A percentile compares a stretch with the other conserved stretches of the same genome.
These are phyloP conservation scores for Eledona agricola DNA, from an alignment of 2,888 invertebrate species.

Conservation along the genomic window DNA sequence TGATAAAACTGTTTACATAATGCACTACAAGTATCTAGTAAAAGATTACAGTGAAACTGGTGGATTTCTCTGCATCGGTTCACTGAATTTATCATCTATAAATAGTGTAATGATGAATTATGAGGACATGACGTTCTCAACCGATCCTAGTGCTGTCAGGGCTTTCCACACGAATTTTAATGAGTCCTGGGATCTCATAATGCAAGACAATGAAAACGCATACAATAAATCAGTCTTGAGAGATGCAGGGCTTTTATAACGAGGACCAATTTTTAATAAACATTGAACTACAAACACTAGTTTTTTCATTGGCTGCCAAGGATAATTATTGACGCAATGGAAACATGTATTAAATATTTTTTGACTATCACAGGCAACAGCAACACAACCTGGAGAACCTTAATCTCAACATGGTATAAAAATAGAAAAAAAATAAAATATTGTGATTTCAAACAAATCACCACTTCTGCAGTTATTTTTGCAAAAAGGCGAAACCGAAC, in stretches of 20 bases:
- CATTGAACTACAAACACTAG: too few relatives aligned
- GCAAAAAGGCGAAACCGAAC: too few relatives aligned
- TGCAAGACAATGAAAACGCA: conserved; percentile 45
- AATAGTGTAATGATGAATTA: conserved; percentile 51
- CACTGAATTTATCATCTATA: conserved; percentile 52
- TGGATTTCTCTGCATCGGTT: conserved; percentile 53
- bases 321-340: too few relatives aligned
- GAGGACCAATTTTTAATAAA: too few relatives aligned
- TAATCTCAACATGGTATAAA: too few relatives aligned
- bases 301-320: too few relatives aligned
- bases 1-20: conserved; percentile 46
- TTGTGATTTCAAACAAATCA: too few relatives aligned
- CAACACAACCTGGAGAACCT: too few relatives aligned
- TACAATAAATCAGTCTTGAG: conserved; percentile 45
- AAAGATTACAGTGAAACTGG: conserved; percentile 51
- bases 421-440: too few relatives aligned
- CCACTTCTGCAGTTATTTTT: too few relatives aligned
- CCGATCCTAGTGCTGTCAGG: conserved; percentile 45
- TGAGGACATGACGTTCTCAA: conserved; percentile 54
- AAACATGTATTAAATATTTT: too few relatives aligned
- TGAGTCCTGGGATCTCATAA: conserved; percentile 47
- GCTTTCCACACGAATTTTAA: conserved; percentile 50
- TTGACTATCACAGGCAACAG: too few relatives aligned
- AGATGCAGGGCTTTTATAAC: conserved; percentile 37
- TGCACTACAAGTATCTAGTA: conserved; percentile 58